Evolutionary conservation across 2,797 vertebrate species (phyloP).

Genomic region (Propithecus perrieri): DNA sequence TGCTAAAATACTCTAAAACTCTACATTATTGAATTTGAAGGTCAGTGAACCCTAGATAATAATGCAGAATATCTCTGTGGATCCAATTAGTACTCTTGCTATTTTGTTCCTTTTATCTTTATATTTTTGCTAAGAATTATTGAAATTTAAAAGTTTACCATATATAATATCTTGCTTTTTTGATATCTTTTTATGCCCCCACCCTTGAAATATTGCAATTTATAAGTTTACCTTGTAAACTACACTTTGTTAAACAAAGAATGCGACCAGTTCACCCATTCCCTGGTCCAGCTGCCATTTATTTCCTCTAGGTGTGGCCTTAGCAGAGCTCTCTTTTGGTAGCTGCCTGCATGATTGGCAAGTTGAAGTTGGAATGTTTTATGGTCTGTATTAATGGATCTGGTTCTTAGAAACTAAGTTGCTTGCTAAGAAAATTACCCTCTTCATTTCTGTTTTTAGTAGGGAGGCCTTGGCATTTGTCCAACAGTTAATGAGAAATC

Average conservation of each 20-base stretch:
- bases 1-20: background rate
- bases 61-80: background rate
- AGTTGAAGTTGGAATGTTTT: background rate
- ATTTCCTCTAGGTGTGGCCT: background rate
- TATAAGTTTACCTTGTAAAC: background rate
- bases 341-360: background rate
- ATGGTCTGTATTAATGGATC: background rate
- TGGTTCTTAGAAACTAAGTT: background rate
- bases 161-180: background rate
- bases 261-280: background rate
- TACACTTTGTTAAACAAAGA: background rate
- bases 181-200: background rate
- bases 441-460: slow-evolving; percentile 33
- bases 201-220: background rate
- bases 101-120: background rate
- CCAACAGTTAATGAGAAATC: slow-evolving; percentile 77
- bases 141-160: background rate
- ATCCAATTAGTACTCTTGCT: background rate
- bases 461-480: slow-evolving; percentile 71
- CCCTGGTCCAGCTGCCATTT: background rate
- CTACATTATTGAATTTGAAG: background rate
- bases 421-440: slow-evolving; percentile 51
- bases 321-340: background rate
- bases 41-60: background rate
- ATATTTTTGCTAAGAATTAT: background rate